Conservation (phyloP, 2,888 invertebrate species). For the Mamestra brassicae region DNA sequence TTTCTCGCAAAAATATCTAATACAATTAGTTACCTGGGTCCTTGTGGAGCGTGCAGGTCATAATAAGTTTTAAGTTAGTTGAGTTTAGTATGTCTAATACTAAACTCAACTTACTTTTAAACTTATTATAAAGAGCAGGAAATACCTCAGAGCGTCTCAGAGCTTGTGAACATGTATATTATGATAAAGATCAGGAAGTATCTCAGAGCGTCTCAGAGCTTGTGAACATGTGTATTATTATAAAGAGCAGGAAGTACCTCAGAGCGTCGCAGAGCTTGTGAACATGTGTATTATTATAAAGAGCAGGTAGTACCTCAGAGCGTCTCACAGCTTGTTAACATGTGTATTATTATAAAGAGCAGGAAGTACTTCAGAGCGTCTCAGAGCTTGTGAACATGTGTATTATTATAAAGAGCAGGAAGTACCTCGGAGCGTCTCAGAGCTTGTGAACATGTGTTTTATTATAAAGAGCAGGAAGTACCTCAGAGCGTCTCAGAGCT, state of each 20-base stretch:
- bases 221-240: no score
- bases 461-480: neutral
- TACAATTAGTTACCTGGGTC: neutral
- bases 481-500: neutral
- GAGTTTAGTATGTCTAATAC: no score
- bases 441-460: neutral
- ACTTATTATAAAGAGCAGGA: neutral
- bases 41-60: neutral
- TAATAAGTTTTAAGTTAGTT: neutral
- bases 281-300: neutral
- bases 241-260: no score
- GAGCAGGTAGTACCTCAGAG: neutral
- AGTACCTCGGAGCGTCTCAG: no score
- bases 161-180: no score
- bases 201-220: no score
- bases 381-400: no score
- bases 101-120: neutral
- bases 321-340: no score
- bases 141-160: neutral
- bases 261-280: no score
- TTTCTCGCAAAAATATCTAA: conserved; percentile 14
- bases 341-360: neutral
- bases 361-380: neutral
- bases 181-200: no score
- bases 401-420: neutral